phyloP scores from a whole-genome alignment of 2,113 vertebrate species.

The Myiozetetes cayanensis region DNA sequence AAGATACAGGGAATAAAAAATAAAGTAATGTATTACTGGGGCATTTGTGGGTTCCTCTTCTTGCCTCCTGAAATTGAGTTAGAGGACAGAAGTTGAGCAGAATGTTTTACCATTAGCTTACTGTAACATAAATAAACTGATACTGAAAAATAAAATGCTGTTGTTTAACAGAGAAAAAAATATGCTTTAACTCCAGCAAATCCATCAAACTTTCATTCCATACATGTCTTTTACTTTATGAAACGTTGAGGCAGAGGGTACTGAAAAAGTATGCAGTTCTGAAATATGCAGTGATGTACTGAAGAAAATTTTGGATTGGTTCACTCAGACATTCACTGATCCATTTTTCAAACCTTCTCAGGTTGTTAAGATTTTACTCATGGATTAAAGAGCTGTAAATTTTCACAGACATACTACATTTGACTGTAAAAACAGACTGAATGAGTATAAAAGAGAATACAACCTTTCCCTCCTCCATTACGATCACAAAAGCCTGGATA shows the following conservation, averaged over 20 bases:
- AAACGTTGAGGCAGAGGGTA: neutral
- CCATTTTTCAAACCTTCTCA: neutral
- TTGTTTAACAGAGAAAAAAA: neutral
- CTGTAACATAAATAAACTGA: neutral
- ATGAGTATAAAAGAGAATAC: neutral
- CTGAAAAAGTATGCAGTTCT: neutral
- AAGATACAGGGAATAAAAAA: neutral
- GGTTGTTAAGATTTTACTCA: neutral
- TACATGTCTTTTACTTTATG: neutral
- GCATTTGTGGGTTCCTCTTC: neutral
- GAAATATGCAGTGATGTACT: neutral
- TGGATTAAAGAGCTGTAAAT: neutral
- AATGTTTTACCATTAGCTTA: neutral
- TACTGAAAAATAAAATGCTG: neutral
- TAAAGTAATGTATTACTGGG: neutral
- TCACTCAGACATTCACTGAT: neutral
- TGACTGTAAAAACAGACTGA: neutral
- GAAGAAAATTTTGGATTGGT: neutral
- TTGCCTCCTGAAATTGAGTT: neutral
- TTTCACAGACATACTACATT: neutral
- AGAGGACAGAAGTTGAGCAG: neutral
- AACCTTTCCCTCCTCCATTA: neutral
- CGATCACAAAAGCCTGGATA: neutral
- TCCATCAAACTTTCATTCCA: neutral
- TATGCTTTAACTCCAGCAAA: neutral